Base-by-base conservation (phyloP, 2,113 vertebrate species). In the Chlamydotis undulata region DNA sequence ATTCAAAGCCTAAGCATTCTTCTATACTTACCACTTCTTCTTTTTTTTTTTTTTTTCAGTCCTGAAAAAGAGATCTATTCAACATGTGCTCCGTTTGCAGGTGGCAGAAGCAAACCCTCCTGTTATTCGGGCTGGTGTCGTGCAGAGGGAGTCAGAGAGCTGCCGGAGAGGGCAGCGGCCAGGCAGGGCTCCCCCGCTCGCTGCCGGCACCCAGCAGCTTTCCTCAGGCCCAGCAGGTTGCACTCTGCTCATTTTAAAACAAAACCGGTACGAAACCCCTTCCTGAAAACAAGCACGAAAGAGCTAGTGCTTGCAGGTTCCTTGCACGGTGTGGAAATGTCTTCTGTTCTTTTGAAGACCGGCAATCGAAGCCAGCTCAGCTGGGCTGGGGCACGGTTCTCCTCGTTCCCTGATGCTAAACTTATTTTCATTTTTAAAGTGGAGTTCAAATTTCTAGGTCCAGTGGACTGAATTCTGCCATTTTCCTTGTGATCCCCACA, bases 81-180 rank as follows among this genome's bases (percentile, higher is more conserved):
- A 22, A 8, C 2, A 0, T 17, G 5, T 7, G 2, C 10, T 73
- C 19, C 33, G 4, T 86, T 89, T 93, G 64, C 92, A 96, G 97
- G 97, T 98, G 70, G 41, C 96, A 2, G 90, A 91, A 88, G 88
- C 95, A 53, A 96, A 97, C 52, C 94, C 96, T 12, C 76, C 98
- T 97, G 96, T 87, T 93, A 96, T 98, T 96, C 96, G 96, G 88
- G 97, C 97, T 47, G 97, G 98, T 83, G 90, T 97, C 94, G 5
- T 98, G 97, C 97, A 98, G 97, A 98, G 96, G 97, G 99, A 99
- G 97, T 89, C 97, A 95, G 98, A 98, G 90, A 99, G 97, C 96
- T 98, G 98, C 92, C 69, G 97, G 79, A 97, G 92, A 83, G 95
- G 92, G 33, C 98, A 97, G 49, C 21, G 21, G 49, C 70, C 98